Percentiles rank a stretch among this genome's conserved stretches.
Evolutionary conservation across 1,140 invertebrate species (phyloP).

Genomic region (Kradibia gibbosae): DNA sequence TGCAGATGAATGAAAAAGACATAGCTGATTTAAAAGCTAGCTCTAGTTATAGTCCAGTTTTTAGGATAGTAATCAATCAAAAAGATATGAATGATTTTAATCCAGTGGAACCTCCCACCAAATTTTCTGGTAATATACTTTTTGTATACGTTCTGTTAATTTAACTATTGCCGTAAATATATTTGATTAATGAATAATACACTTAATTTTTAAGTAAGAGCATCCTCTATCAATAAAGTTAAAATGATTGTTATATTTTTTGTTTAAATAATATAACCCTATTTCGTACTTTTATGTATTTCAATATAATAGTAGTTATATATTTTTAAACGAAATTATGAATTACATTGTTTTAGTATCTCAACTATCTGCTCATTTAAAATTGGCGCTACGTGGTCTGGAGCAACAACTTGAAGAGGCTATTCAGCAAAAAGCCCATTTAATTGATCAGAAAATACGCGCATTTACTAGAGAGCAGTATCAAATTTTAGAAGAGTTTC

Average conservation of each 20-base stretch:
- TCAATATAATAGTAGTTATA: too few relatives aligned
- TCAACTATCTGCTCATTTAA: slow-evolving; percentile 60
- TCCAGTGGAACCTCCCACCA: slow-evolving; percentile 60
- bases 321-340: too few relatives aligned
- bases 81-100: slow-evolving; percentile 59
- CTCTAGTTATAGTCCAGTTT: slow-evolving; percentile 66
- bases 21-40: slow-evolving; percentile 64
- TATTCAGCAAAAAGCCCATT: slow-evolving; percentile 67
- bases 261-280: too few relatives aligned
- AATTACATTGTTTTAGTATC: slow-evolving; percentile 56
- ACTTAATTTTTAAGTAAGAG: too few relatives aligned
- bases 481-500: slow-evolving; percentile 70
- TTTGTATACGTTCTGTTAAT: too few relatives aligned
- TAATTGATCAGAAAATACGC: slow-evolving; percentile 73
- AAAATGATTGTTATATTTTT: too few relatives aligned
- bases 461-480: slow-evolving; percentile 73
- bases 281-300: too few relatives aligned
- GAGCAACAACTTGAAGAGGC: slow-evolving; percentile 72
- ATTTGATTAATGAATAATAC: too few relatives aligned
- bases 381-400: slow-evolving; percentile 67
- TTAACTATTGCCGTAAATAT: too few relatives aligned
- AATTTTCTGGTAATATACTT: slow-evolving; percentile 64
- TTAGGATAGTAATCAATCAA: slow-evolving; percentile 67
- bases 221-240: too few relatives aligned
- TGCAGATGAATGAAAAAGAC: slow-evolving; percentile 64